Evolutionary conservation across 53 echinoderm and acorn worm species (phyloP), one percentile per base, ranked within the genome.

Genomic region (Glandiceps talaboti): DNA sequence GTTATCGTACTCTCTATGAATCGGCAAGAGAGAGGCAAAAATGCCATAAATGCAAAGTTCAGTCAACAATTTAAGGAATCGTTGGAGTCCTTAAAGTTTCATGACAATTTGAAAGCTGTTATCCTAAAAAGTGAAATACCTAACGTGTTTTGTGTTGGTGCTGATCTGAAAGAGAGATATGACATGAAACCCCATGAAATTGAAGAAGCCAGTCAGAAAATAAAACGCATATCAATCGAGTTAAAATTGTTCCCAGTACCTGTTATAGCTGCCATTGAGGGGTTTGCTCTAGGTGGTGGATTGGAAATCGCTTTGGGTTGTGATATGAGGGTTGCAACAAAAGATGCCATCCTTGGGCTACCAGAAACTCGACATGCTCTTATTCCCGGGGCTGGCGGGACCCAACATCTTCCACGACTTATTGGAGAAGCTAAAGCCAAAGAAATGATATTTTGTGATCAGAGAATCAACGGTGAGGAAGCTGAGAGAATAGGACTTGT

Each of bases 61-160:
- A 12, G 64, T 45, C 6, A 45, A 20, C 64, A 45, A 20, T 79
- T 99, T 73, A 84, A 89, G 75, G 90, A 99, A 28, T 89, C 87
- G 25, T 73, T 99, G 25, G 79, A 79, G 29, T 75, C 87, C 14
- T 85, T 99, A 33, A 87, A 77, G 33, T 91, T 85, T 81, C 92
- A 99, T 33, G 90, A 88, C 32, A 89, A 91, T 78, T 92, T 86
- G 1, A 76, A 92, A 73, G 86, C 89, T 14, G 84, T 99, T n/a
- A 99, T 99, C 74, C 29, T 99, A n/a, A 91, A 90, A 77, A 99
- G 99, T 81, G 89, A 93, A 31, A 92, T 86, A 25, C 93, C 99
- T 33, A 92, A 92, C 73, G 87, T 99, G 31, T 99, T 99, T 74
- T 93, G 88, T 79, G 99, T 92, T 80, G 99, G 99, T 75, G 99